Evolutionary conservation across 2,888 invertebrate species (phyloP).

Genomic region (Ichneumoninae sp.): DNA sequence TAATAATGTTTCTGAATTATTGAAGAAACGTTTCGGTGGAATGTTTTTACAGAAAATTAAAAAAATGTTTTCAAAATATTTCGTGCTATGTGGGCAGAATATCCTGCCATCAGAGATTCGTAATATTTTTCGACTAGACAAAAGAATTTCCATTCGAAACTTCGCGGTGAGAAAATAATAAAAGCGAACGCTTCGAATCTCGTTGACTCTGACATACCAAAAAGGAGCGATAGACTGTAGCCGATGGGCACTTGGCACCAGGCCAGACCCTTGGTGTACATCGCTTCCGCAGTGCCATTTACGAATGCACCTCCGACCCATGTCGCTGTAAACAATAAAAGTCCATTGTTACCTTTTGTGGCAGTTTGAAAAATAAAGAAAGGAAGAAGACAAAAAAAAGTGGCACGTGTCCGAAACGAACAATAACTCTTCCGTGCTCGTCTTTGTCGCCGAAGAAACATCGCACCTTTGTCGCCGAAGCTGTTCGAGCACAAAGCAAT

Average conservation of each 20-base stretch:
- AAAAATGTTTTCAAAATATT: too few species aligned
- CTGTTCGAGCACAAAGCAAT: conserved; percentile 6
- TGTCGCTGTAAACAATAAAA: conserved; percentile 81
- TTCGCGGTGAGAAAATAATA: neutral
- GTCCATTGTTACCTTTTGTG: conserved; percentile 15
- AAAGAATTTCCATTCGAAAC: neutral
- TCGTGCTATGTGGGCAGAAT: neutral
- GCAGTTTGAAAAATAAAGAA: neutral
- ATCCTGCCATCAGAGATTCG: neutral
- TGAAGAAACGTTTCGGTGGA: too few species aligned
- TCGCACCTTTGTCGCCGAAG: conserved; percentile 3
- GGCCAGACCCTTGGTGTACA: conserved; percentile 87
- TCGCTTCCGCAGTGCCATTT: conserved; percentile 90
- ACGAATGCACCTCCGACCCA: conserved; percentile 89
- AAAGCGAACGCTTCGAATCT: neutral
- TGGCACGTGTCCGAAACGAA: conserved; percentile 18
- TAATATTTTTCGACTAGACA: neutral
- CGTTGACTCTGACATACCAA: conserved; percentile 85
- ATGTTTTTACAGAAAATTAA: too few species aligned
- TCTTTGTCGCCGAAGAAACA: conserved; percentile 8
- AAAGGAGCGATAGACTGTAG: conserved; percentile 88
- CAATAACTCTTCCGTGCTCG: conserved; percentile 8
- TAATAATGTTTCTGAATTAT: too few species aligned
- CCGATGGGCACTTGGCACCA: conserved; percentile 91
- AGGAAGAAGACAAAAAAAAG: neutral